A percentile compares a stretch with the other conserved stretches of the same genome.
These are phyloP conservation scores for Cyclophora albipunctata DNA, from an alignment of 2,888 invertebrate genomes.

Conservation along the genomic window DNA sequence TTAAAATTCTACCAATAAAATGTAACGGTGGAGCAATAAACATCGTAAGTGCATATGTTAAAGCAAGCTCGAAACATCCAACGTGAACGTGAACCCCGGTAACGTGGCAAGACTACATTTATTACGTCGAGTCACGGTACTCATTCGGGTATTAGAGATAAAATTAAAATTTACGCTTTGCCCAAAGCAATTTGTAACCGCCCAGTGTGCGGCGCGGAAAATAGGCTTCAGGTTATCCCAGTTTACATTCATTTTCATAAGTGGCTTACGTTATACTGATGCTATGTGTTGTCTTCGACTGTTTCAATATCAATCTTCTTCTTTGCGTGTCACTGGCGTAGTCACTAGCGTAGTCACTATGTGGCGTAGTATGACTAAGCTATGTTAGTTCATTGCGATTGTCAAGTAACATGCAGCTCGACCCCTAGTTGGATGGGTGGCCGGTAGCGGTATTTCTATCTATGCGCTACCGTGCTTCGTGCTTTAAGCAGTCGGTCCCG, in stretches of 20 bases:
- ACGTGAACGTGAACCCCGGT: constrained; percentile 39
- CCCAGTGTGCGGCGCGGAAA: constrained; percentile 70
- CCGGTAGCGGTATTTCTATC: too few species aligned
- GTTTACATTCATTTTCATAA: constrained; percentile 71
- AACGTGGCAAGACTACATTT: constrained; percentile 72
- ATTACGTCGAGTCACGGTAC: constrained; percentile 73
- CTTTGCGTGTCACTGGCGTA: too few species aligned
- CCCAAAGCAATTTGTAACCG: constrained; percentile 75
- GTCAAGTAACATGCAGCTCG: too few species aligned
- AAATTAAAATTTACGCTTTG: constrained; percentile 76
- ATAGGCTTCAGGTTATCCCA: constrained; percentile 73
- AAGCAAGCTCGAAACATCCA: constrained; percentile 8
- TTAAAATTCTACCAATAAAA: too few species aligned
- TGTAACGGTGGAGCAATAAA: not conserved
- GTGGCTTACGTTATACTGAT: constrained; percentile 60
- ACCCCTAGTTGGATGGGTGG: too few species aligned
- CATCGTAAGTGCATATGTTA: constrained; percentile 10
- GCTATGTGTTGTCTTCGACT: constrained; percentile 21
- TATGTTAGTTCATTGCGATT: too few species aligned
- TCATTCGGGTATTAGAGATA: constrained; percentile 76
- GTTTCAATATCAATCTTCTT: too few species aligned
- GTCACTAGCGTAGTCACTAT: too few species aligned
- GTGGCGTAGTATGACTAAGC: too few species aligned
- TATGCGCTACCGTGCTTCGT: too few species aligned
- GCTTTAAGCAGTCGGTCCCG: too few species aligned